Percentiles rank a stretch among this genome's conserved stretches.
Evolutionary conservation across 2,888 invertebrate species (phyloP).

Genomic region (Tolmerus cingulatus): DNA sequence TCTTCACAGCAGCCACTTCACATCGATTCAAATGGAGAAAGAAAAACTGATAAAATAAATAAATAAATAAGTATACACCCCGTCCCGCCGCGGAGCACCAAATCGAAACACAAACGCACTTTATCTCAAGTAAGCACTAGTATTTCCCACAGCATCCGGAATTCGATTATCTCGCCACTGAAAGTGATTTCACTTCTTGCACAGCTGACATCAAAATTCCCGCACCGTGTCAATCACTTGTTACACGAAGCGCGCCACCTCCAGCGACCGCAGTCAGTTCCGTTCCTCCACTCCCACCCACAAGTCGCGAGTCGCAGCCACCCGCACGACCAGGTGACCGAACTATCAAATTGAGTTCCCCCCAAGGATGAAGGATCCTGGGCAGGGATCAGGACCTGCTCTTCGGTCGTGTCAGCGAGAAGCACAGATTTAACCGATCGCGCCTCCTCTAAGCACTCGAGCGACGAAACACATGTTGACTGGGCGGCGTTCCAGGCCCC

Average conservation of each 20-base stretch:
- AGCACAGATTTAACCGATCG: constrained; percentile 19
- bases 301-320: not conserved
- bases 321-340: not conserved
- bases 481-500: constrained; percentile 50
- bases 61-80: not conserved
- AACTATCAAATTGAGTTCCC: not conserved
- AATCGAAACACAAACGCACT: not conserved
- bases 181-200: constrained; percentile 22
- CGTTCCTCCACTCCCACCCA: not conserved
- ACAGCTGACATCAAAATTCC: not conserved
- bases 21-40: constrained; percentile 8
- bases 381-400: not conserved
- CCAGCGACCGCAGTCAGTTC: not conserved
- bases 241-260: constrained; percentile 8
- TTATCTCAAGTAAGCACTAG: constrained; percentile 25
- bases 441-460: not conserved
- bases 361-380: not conserved
- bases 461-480: constrained; percentile 44
- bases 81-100: not conserved
- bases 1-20: not conserved
- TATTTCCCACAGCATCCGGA: constrained; percentile 6
- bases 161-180: constrained; percentile 22
- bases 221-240: constrained; percentile 38
- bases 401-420: not conserved
- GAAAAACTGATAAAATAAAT: not conserved